Evolutionary conservation across 2,113 vertebrate species (phyloP).

Genomic region (Pedetes capensis): DNA sequence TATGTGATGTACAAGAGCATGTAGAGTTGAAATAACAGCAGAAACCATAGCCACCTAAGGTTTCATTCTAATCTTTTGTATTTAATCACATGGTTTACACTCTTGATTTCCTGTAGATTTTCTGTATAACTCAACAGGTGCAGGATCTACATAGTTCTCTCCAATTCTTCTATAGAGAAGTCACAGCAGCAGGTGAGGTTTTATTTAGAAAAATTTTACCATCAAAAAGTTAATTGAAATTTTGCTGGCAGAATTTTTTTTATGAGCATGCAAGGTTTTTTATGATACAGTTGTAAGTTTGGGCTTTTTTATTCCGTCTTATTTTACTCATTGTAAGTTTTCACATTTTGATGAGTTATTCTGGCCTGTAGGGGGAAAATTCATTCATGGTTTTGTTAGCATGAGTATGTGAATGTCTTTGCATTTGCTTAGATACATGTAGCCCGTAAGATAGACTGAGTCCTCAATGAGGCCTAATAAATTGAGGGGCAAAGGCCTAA

Average conservation of each 20-base stretch:
- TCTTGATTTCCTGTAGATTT: slow-evolving; percentile 45
- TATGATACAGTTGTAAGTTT: background rate
- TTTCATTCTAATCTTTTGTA: slow-evolving; percentile 50
- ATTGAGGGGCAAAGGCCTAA: background rate
- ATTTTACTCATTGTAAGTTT: background rate
- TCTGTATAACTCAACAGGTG: slow-evolving; percentile 56
- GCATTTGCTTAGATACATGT: background rate
- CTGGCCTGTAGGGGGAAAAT: background rate
- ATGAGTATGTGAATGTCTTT: background rate
- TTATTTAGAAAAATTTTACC: slow-evolving; percentile 53
- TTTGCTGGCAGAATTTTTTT: slow-evolving; percentile 23
- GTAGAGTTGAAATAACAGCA: slow-evolving; percentile 37
- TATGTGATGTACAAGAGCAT: slow-evolving; percentile 10
- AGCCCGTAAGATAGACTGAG: background rate
- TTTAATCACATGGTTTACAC: slow-evolving; percentile 33
- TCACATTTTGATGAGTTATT: background rate
- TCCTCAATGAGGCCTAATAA: background rate
- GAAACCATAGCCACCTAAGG: background rate
- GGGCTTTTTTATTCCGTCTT: slow-evolving; percentile 1
- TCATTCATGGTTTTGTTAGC: background rate
- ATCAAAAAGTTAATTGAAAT: slow-evolving; percentile 50
- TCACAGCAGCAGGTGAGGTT: slow-evolving; percentile 18
- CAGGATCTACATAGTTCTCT: background rate
- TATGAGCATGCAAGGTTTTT: background rate
- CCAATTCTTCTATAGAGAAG: slow-evolving; percentile 12